Base-by-base conservation (phyloP, 1,140 invertebrate genomes). In the Papilio glaucus region DNA sequence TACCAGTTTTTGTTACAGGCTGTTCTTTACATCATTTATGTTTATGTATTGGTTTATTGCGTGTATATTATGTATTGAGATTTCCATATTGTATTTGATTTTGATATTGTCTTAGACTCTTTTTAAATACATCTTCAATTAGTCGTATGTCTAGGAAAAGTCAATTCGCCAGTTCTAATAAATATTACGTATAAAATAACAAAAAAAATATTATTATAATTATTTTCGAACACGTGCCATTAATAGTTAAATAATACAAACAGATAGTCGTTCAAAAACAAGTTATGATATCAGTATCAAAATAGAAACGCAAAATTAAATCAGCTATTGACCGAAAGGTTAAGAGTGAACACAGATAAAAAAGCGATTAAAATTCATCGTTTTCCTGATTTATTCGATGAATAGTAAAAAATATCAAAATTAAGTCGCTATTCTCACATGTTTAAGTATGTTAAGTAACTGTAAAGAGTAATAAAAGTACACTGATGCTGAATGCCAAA, bases 271-370 rank as follows among this genome's bases (percentile, higher is more conserved):
- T 0, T n/a, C n/a, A n/a, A n/a, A 45, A 15, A 45, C 21, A 12
- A 57, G 21, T 24, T 57, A 15, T 45, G 15, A 15, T 45, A 45
- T 18, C 42, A 15, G 15, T 15, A 18, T 62, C 13, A 33, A 62
- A 37, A 33, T 37, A 62, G 63, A 67, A 67, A 45, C 41, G 12
- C 4, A 37, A 26, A 37, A 69, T 49, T 53, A 69, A 69, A 69
- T 49, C n/a, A 45, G 41, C 39, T n/a, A 49, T 49, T 49, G 67
- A 53, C 29, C 67, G 26, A 53, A 69, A 53, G 67, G 67, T 69
- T 49, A 69, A 33, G 18, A 49, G 26, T 37, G n/a, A 18, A 26
- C 26, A 53, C n/a, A 37, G 42, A 69, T 49, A 69, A 69, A 29
- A 68, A 24, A 53, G 26, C 4, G 8, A 38, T 18, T 45, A 42